Evolutionary conservation across 2,888 invertebrate species (phyloP), one percentile per base, ranked within the genome.

Genomic region (Megamerina dolium): DNA sequence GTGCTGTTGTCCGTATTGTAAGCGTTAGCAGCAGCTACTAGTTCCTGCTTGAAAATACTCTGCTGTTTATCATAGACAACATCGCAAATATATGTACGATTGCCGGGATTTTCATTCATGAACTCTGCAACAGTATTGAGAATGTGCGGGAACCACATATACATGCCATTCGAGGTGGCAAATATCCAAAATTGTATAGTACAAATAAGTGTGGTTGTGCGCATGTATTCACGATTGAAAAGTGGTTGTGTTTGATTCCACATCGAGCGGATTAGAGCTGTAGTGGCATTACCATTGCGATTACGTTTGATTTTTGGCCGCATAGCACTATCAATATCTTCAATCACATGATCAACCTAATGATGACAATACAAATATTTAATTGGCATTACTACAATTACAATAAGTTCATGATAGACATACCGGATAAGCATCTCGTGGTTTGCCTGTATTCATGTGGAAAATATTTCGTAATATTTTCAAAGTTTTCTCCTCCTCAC

Each of bases 141-240:
- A 12, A 70, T 66, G 37, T 64, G 59, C 4, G 68, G 68, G 41
- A 69, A 64, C 64, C 66, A 70, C 60, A 70, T 63, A 31, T 67
- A 64, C 58, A 70, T 58, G 19, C 66, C 64, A 48, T 65, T 62
- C 10, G 60, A 65, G 20, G 66, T 65, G 8, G 57, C 50, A 44
- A 64, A 66, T 3, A 66, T 64, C 29, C 55, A 60, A 50, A 68
- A 68, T 50, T 68, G 64, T 36, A 70, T 58, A 4, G 52, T 34
- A 49, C 67, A 68, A 4, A 62, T 59, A 5, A 68, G 48, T 4
- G 62, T 32, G 0, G 66, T 68, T 32, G 55, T 60, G 8, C 53
- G 51, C 26, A 64, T 45, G 49, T 65, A 60, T 31, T 60, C 57
- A 2, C 54, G 52, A 41, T 55, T 59, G 49, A 70, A 68, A 4